Evolutionary conservation across 2,888 invertebrate species (phyloP).

Genomic region (Epistrophella euchroma): DNA sequence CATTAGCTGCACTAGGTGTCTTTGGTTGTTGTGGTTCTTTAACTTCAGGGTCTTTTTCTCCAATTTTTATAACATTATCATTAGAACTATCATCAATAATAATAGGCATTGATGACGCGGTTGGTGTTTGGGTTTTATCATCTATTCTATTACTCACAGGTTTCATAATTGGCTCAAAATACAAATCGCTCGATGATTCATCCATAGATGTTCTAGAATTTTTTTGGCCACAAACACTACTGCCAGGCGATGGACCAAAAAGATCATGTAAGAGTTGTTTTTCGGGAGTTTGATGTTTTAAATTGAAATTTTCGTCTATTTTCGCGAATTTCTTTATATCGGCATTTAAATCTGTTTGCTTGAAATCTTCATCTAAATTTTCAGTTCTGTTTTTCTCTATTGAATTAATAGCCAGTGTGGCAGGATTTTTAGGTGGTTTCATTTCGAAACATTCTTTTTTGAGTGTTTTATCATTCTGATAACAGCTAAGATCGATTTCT

Average conservation of each 20-base stretch:
- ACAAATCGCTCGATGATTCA: conserved; percentile 22
- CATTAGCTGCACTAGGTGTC: neutral
- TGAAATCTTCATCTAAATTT: neutral
- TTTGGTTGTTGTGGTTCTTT: neutral
- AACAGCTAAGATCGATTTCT: neutral
- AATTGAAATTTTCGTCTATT: conserved; percentile 37
- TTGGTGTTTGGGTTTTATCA: neutral
- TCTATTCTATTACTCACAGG: neutral
- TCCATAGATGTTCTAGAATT: conserved; percentile 22
- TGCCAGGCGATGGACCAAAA: conserved; percentile 39
- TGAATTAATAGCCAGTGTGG: neutral
- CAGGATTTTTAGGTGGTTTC: neutral
- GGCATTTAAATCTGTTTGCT: neutral
- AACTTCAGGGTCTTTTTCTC: too few relatives aligned
- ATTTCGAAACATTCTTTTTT: neutral
- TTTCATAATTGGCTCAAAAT: neutral
- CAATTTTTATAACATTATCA: neutral
- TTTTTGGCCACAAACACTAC: neutral
- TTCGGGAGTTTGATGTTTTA: conserved; percentile 24
- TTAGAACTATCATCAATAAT: neutral
- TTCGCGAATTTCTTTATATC: neutral
- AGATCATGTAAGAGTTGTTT: conserved; percentile 46
- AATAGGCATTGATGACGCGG: neutral
- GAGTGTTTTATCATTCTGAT: neutral
- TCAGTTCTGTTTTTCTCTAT: neutral